Evolutionary conservation across 1,140 invertebrate genomes (phyloP).

Genomic region (Bombyx mori): DNA sequence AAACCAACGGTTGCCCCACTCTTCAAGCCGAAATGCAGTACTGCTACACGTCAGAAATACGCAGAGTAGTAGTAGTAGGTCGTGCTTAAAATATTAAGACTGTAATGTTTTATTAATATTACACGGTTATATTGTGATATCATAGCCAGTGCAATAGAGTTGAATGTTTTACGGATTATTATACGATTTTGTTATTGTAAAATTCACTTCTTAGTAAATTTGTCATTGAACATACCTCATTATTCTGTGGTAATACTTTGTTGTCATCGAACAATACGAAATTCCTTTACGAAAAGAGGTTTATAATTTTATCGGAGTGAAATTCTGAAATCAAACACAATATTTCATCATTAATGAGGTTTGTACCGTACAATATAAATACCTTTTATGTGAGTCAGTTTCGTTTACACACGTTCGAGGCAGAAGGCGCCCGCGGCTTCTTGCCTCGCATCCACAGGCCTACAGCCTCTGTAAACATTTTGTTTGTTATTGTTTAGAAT

Average conservation of each 20-base stretch:
- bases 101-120: too few species aligned
- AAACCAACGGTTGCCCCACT: too few species aligned
- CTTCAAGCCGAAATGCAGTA: too few species aligned
- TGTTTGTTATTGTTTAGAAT: conserved; percentile 44
- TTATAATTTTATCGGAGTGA: background rate
- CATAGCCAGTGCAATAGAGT: too few species aligned
- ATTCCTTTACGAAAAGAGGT: background rate
- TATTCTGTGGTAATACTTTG: background rate
- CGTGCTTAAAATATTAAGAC: too few species aligned
- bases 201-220: background rate
- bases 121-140: too few species aligned
- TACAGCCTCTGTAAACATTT: conserved; percentile 18
- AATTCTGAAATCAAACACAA: too few species aligned
- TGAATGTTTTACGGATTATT: too few species aligned
- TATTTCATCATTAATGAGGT: background rate
- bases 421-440: background rate
- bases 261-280: background rate
- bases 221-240: background rate
- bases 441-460: background rate
- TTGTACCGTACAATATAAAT: background rate
- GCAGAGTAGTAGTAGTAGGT: too few species aligned
- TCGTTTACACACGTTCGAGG: conserved; percentile 1
- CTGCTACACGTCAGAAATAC: too few species aligned
- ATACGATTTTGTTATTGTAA: background rate
- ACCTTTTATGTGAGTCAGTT: background rate